Conservation (phyloP, 2,888 invertebrate genomes). For the Trissoscelio sp. region DNA sequence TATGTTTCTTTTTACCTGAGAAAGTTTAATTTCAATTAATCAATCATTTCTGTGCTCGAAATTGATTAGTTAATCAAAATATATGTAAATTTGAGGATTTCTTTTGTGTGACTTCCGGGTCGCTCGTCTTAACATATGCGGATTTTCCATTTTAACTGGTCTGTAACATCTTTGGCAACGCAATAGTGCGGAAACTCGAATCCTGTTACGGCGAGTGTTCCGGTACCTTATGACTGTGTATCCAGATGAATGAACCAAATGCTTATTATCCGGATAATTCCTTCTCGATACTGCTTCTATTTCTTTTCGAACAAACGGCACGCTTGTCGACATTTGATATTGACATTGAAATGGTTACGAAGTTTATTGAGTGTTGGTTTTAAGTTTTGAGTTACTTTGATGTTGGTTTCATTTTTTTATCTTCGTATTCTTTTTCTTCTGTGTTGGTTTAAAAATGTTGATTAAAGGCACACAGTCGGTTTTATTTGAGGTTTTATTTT, state of each 20-base stretch:
- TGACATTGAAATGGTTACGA: background rate
- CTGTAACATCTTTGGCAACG: constrained; percentile 43
- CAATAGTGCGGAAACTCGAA: constrained; percentile 37
- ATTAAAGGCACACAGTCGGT: background rate
- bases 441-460: background rate
- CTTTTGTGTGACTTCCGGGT: background rate
- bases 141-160: constrained; percentile 24
- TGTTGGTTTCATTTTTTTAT: no score
- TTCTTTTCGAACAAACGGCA: constrained; percentile 1
- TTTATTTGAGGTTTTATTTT: constrained; percentile 10
- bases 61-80: no score
- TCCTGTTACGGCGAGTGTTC: constrained; percentile 31
- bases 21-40: no score
- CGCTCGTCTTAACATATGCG: constrained; percentile 9
- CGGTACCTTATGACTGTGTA: constrained; percentile 26
- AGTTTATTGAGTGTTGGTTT: constrained; percentile 8
- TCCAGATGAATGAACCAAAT: constrained; percentile 42
- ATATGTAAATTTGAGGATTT: no score
- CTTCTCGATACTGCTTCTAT: constrained; percentile 23
- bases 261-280: constrained; percentile 47
- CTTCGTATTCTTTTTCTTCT: background rate
- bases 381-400: background rate
- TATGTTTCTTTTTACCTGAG: no score
- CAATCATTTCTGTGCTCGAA: no score
- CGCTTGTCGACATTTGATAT: background rate